Conservation (phyloP, 1,140 invertebrate species). For the Drosophila athabasca region DNA sequence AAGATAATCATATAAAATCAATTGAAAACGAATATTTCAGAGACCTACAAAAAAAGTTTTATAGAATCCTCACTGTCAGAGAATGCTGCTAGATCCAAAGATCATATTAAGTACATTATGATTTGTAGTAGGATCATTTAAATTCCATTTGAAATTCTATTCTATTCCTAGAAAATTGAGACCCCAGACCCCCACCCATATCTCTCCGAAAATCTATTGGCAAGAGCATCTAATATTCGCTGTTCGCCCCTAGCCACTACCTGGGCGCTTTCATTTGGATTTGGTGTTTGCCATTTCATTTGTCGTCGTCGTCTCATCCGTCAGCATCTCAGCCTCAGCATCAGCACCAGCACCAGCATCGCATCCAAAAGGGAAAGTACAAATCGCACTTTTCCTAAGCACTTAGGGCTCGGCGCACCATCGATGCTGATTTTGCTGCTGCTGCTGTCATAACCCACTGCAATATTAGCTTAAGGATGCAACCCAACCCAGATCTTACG, state of each 20-base stretch:
- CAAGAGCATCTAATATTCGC: constrained; percentile 29
- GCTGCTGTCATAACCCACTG: constrained; percentile 20
- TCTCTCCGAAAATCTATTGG: neutral
- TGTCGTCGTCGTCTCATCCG: constrained; percentile 42
- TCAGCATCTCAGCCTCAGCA: constrained; percentile 28
- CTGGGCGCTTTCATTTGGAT: constrained; percentile 28
- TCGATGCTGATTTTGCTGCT: too few relatives aligned
- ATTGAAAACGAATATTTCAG: too few relatives aligned
- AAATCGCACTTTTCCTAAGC: constrained; percentile 67
- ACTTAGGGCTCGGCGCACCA: constrained; percentile 30
- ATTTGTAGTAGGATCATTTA: constrained; percentile 16
- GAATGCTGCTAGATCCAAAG: too few relatives aligned
- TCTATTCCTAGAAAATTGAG: neutral
- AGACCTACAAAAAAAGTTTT: too few relatives aligned
- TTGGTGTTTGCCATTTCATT: constrained; percentile 48
- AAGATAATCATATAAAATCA: too few relatives aligned
- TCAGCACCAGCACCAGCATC: constrained; percentile 8
- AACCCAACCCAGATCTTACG: constrained; percentile 21
- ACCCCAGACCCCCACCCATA: too few relatives aligned
- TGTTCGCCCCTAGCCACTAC: constrained; percentile 7
- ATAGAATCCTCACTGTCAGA: too few relatives aligned
- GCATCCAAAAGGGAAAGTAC: constrained; percentile 70
- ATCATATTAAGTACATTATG: neutral
- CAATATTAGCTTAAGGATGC: constrained; percentile 53
- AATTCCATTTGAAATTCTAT: neutral